Conservation (phyloP, 2,888 invertebrate species). For the Lapara coniferarum region DNA sequence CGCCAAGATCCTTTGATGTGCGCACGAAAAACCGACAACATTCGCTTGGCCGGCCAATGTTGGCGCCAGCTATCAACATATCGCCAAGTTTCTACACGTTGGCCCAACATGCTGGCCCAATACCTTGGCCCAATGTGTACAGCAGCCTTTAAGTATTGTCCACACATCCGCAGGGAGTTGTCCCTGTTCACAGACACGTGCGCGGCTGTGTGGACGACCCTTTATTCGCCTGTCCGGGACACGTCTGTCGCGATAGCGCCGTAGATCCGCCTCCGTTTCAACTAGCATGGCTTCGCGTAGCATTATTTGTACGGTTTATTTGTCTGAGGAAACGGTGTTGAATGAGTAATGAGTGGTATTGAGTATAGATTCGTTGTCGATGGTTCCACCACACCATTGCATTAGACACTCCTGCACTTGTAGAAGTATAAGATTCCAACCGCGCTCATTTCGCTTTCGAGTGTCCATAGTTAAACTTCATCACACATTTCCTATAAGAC, state of each 20-base stretch:
- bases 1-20: too few relatives aligned
- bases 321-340: background rate
- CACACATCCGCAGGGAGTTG: too few relatives aligned
- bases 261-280: constrained; percentile 13
- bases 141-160: background rate
- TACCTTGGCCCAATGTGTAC: too few relatives aligned
- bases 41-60: too few relatives aligned
- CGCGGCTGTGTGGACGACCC: too few relatives aligned
- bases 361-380: background rate
- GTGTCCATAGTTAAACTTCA: constrained; percentile 3
- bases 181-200: too few relatives aligned
- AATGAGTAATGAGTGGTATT: background rate
- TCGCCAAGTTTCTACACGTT: too few relatives aligned
- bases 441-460: background rate
- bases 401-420: background rate
- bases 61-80: too few relatives aligned
- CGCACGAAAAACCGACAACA: too few relatives aligned
- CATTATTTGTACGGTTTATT: constrained; percentile 4
- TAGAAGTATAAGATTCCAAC: background rate
- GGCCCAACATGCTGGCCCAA: too few relatives aligned
- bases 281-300: constrained; percentile 7
- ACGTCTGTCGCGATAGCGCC: constrained; percentile 2
- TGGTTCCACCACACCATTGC: background rate
- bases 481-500: constrained; percentile 14
- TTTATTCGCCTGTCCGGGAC: background rate